Percentiles rank a stretch among this genome's conserved stretches.
phyloP scores from a whole-genome alignment of 2,113 vertebrate species.

The Gymnarchus niloticus region DNA sequence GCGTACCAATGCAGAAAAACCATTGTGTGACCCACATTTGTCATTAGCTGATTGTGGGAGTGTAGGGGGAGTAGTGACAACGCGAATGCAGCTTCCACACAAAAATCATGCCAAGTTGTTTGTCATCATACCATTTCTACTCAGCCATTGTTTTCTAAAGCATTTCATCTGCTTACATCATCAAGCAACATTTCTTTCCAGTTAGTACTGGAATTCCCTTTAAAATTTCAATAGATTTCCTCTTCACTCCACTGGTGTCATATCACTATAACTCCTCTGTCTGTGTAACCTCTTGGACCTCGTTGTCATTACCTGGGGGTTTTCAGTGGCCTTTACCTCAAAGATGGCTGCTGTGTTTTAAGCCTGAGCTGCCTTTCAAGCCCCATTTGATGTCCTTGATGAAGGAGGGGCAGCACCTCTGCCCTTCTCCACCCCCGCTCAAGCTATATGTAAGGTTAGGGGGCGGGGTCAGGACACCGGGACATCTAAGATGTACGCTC shows the following conservation, averaged over 20 bases:
- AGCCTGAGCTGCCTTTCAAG: neutral
- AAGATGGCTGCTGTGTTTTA: slow-evolving; percentile 10
- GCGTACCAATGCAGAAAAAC: neutral
- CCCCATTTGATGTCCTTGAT: neutral
- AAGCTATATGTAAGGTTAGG: neutral
- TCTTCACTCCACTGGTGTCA: neutral
- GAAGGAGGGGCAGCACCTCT: neutral
- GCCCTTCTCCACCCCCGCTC: neutral
- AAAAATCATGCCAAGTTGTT: neutral
- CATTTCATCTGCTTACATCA: slow-evolving; percentile 14
- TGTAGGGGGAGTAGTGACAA: neutral
- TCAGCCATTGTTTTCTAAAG: neutral
- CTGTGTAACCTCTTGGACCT: neutral
- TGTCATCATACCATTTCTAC: neutral
- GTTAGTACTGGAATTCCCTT: neutral
- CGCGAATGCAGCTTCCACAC: neutral
- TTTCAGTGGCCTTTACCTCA: neutral
- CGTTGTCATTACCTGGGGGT: neutral
- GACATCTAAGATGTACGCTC: no score
- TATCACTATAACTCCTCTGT: neutral
- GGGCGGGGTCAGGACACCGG: no score
- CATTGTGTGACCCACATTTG: neutral
- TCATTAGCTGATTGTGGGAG: neutral
- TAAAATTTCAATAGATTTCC: neutral
- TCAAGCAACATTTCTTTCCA: neutral